Base-by-base conservation (phyloP, 2,888 invertebrate species). In the Eumerus sabulonum region DNA sequence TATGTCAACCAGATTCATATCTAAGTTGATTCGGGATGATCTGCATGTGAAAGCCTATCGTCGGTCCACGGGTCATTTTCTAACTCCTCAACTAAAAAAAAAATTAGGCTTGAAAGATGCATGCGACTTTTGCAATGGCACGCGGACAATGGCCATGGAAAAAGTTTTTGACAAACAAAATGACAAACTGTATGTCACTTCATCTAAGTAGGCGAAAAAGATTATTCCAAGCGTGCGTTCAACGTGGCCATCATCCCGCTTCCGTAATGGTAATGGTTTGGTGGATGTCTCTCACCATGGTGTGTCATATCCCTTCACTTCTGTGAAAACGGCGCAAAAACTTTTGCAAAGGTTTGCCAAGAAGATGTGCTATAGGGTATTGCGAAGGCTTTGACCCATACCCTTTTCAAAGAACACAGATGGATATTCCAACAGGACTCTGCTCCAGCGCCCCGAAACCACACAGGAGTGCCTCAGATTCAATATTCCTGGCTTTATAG, bases 211-310 rank as follows among this genome's bases (percentile, higher is more conserved):
- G 19, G 12, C 45, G 19, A 14, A 19, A 44, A 16, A 47, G 36
- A 11, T 36, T 19, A n/a, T 36, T 36, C 16, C 16, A 16, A 47
- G 35, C 17, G 48, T n/a, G n/a, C n/a, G n/a, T 60, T 35, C 48
- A 48, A 36, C 47, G 48, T 16, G 18, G 44, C 27, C 48, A 66
- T 50, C 48, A 56, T 38, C 47, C 48, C 19, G 50, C 17, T 12
- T 42, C 38, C 27, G n/a, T n/a, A n/a, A n/a, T n/a, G n/a, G 48
- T 56, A 66, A 56, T 47, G 48, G 48, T 66, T 56, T 56, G 40
- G 50, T 27, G 50, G 51, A 27, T 13, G 36, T 38, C n/a, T 48
- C 59, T 36, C 16, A 38, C 38, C n/a, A 48, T 18, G 27, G n/a
- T n/a, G 50, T 40, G 51, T 62, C 42, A 62, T 14, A 57, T 27